Conservation (phyloP, 2,113 vertebrate genomes). For the Haemorhous mexicanus region DNA sequence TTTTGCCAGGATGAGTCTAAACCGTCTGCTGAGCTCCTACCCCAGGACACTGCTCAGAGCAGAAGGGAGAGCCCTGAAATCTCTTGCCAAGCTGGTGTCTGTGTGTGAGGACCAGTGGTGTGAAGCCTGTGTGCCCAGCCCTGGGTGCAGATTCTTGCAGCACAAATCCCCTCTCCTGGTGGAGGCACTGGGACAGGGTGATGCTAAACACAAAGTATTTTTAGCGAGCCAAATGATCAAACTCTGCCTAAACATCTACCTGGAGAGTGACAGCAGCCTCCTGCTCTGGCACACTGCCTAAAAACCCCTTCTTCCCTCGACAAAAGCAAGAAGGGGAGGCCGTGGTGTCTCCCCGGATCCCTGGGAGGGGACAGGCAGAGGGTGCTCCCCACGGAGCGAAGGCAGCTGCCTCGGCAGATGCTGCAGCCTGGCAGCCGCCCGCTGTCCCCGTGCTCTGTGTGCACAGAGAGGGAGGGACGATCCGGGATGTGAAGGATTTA, state of each 20-base stretch:
- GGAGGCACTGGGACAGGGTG: not conserved
- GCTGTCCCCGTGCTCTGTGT: not conserved
- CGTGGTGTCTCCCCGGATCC: fast-evolving
- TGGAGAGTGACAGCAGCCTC: not conserved
- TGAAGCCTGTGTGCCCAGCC: not conserved
- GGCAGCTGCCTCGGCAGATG: not conserved
- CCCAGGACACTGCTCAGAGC: not conserved
- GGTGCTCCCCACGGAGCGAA: fast-evolving
- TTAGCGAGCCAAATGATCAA: not conserved
- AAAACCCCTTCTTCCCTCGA: fast-evolving
- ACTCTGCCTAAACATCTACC: not conserved
- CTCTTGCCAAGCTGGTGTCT: not conserved
- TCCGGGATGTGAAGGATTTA: constrained; percentile 9
- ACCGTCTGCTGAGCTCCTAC: not conserved
- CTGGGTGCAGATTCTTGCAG: not conserved
- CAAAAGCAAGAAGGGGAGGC: not conserved
- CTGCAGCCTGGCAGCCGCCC: not conserved
- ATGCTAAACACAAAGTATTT: not conserved
- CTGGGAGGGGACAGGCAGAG: not conserved
- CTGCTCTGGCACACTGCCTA: not conserved
- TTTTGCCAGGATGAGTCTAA: not conserved
- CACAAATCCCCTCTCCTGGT: fast-evolving
- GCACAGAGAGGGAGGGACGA: not conserved
- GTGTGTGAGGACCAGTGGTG: fast-evolving
- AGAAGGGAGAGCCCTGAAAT: not conserved